Evolutionary conservation across 2,797 vertebrate genomes (phyloP), one percentile per base, ranked within the genome.

Genomic region (Brachyalestes nurse): DNA sequence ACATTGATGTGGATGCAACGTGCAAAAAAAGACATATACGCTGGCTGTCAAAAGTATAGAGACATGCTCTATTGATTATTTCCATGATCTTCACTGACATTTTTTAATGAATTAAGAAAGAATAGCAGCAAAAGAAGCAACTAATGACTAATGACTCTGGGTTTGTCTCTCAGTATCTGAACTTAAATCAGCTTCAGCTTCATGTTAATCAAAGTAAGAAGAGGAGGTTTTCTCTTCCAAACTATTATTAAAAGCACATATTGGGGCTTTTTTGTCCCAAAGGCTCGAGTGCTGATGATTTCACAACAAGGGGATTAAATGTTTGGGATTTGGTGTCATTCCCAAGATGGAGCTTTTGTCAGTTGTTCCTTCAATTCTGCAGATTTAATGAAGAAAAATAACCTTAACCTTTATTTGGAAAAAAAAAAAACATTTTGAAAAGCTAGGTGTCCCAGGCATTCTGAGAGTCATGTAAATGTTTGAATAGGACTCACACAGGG

Each of bases 1-100:
- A 78, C 60, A 78, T n/a, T 21, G 58, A 28, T 65, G 34, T 73
- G 49, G 34, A 65, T 0, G 12, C 34, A 65, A 73, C 65, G 14
- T n/a, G 0, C 13, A 14, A 17, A 51, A 51, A 28, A 28, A 28
- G 4, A 34, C 34, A 34, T 34, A 34, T 34, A 2, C 34, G 34
- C 5, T 5, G 19, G 51, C 51, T 17, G 16, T 19, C 16, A 53
- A 57, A 57, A 0, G 10, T 25, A 13, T 23, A 7, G 57, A 8
- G 57, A 23, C n/a, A 58, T 5, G 3, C 28, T 3, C 28, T 28
- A 28, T 28, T 28, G 1, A 28, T 28, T 28, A 28, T 34, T 34
- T 34, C 34, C 34, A 4, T 19, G 51, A 17, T 53, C 19, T 17
- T 4, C 51, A 53, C 7, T 4, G 19, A 7, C 5, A 1, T 1